phyloP scores from a whole-genome alignment of 2,888 invertebrate genomes.

The Silvanus unidentatus region DNA sequence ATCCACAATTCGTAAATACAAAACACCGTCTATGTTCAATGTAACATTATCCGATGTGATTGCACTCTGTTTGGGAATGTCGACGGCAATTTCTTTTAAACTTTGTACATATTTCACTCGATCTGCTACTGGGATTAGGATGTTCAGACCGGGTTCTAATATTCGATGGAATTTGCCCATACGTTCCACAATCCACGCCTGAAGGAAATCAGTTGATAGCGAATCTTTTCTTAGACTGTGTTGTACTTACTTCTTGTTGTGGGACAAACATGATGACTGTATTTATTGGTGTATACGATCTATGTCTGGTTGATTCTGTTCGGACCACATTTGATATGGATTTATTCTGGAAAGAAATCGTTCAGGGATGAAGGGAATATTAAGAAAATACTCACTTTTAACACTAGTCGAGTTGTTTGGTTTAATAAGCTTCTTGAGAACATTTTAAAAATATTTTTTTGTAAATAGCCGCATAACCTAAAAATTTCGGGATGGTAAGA shows the following conservation, averaged over 20 bases:
- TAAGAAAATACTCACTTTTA: conserved; percentile 8
- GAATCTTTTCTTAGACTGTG: background rate
- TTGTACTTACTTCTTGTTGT: conserved; percentile 81
- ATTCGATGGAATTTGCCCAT: conserved; percentile 97
- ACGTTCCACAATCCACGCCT: conserved; percentile 96
- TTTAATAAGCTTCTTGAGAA: conserved; percentile 10
- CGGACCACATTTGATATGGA: conserved; percentile 13
- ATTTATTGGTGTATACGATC: conserved; percentile 69
- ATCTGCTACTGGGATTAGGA: conserved; percentile 87
- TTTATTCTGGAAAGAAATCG: conserved; percentile 14
- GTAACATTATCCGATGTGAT: conserved; percentile 98
- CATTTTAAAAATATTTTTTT: conserved; percentile 5
- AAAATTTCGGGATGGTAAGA: no score
- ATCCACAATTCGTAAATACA: conserved; percentile 89
- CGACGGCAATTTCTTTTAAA: conserved; percentile 98
- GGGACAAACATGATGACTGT: conserved; percentile 96
- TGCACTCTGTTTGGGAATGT: conserved; percentile 97
- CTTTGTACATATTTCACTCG: conserved; percentile 96
- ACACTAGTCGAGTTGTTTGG: conserved; percentile 1
- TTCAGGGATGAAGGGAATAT: background rate
- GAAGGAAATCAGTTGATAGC: conserved; percentile 29
- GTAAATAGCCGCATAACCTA: conserved; percentile 3
- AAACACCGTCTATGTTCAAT: conserved; percentile 91
- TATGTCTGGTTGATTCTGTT: conserved; percentile 22
- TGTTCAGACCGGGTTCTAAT: conserved; percentile 89